Evolutionary conservation across 2,888 invertebrate species (phyloP).

Genomic region (Melinaea marsaeus): DNA sequence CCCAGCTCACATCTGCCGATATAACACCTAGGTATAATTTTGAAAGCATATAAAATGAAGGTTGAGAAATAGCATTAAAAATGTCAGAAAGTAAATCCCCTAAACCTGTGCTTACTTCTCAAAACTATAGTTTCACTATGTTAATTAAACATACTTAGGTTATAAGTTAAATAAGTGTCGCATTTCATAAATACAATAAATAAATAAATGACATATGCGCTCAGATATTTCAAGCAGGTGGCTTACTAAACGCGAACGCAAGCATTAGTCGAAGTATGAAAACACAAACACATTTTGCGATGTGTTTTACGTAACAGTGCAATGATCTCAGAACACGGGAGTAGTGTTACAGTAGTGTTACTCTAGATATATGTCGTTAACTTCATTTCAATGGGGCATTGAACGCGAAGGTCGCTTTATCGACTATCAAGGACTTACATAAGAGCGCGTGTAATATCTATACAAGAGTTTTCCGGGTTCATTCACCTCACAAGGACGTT

Average conservation of each 20-base stretch:
- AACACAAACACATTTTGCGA: constrained; percentile 12
- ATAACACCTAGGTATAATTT: too few species aligned
- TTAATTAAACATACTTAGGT: too few species aligned
- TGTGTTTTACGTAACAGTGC: constrained; percentile 20
- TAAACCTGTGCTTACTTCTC: too few species aligned
- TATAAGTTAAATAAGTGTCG: too few species aligned
- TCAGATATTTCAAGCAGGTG: too few species aligned
- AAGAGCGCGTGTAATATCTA: constrained; percentile 57
- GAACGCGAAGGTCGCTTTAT: constrained; percentile 63
- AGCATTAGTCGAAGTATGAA: neutral
- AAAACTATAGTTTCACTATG: too few species aligned
- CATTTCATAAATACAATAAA: too few species aligned
- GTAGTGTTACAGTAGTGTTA: constrained; percentile 11
- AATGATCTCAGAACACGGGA: constrained; percentile 27
- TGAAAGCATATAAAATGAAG: too few species aligned
- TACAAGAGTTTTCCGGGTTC: constrained; percentile 67
- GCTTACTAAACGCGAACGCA: neutral
- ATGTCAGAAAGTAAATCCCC: too few species aligned
- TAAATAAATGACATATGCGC: too few species aligned
- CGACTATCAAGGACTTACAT: constrained; percentile 57
- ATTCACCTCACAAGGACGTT: constrained; percentile 67
- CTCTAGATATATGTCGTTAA: constrained; percentile 34
- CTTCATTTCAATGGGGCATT: constrained; percentile 45
- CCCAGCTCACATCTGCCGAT: too few species aligned
- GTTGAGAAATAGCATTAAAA: too few species aligned